Base-by-base conservation (phyloP, 1,140 invertebrate species). In the Lepidotrigona ventralis region DNA sequence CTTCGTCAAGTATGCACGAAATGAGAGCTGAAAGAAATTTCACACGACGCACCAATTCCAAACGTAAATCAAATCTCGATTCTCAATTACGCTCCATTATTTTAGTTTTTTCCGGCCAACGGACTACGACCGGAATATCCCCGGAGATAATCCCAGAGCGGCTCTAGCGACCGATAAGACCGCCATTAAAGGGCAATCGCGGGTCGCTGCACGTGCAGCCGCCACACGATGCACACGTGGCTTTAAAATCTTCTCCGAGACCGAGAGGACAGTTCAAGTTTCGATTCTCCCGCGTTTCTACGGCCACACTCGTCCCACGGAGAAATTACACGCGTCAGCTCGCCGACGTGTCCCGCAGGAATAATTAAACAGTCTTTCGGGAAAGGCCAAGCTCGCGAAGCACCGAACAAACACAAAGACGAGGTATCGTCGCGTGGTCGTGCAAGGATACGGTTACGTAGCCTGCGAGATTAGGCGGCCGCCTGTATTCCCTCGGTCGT, bases 321-420 rank as follows among this genome's bases (percentile, higher is more conserved):
- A 17, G 63, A 68, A 64, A 78, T 68, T 26, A 11, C 60, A 11
- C 60, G 26, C 71, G 56, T 39, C 46, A 64, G 56, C 70, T 60
- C 79, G 74, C 69, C 71, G 54, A 39, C 39, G n/a, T 56, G 78
- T 54, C 88, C 84, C 86, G 75, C 56, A 84, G 88, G 86, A 86
- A 85, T 90, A 89, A 90, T 90, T 90, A 90, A 89, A 87, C 85
- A 19, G 68, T 68, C 64, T 75, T 64, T 78, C 73, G 39, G 39
- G 53, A 26, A 68, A 33, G 4, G 3, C 9, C 29, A 0, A 4
- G 12, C 5, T 60, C 23, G 33, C 56, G 26, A 17, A 0, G 19
- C 17, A 33, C 4, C 26, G 17, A 19, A 8, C 39, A 46, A 46
- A 46, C 39, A 46, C 26, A 23, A 12, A 17, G 60, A 54, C 76